Base-by-base conservation (phyloP, 2,888 invertebrate species). In the Melikaiella ostensackeni region DNA sequence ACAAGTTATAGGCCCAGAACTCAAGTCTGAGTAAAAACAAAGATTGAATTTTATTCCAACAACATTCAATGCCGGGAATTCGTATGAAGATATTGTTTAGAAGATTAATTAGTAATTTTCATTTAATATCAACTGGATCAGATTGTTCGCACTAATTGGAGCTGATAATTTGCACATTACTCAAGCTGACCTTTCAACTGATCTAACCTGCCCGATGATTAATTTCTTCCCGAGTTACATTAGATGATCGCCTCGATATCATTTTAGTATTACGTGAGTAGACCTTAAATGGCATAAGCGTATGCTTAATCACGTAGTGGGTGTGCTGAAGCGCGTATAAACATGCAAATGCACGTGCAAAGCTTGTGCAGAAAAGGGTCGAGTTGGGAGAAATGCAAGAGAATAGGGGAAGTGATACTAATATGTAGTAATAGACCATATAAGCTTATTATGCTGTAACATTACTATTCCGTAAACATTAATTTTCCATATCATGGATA, bases 221-320 rank as follows among this genome's bases (percentile, higher is more conserved):
- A 70, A 50, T 46, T 70, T 70, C 70, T 70, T 70, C 33, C 30
- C 33, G 50, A 30, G n/a, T 27, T 21, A 42, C 42, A 42, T 42
- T 42, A 70, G 50, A 33, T 70, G 70, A 70, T 46, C 50, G 50
- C 50, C 50, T 70, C 70, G 70, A 70, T 46, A 70, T 70, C 50
- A 30, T 30, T 70, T 70, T n/a, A 30, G 50, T 50, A 70, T 70
- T 55, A 70, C 70, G 70, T 70, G 70, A 70, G 70, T 50, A 21
- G 50, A 70, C 50, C 30, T 33, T 55, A 21, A 70, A 70, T 70
- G n/a, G 27, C 30, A 27, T 46, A 19, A 70, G 46, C 66, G 19
- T 70, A 70, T 70, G 70, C 70, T 70, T 70, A 70, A 70, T 70
- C 70, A 70, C 70, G 70, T 70, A 70, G 66, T 66, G 66, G 30